Percentiles rank a stretch among this genome's conserved stretches.
Evolutionary conservation across 2,113 vertebrate species (phyloP).

Genomic region (Neofelis nebulosa): DNA sequence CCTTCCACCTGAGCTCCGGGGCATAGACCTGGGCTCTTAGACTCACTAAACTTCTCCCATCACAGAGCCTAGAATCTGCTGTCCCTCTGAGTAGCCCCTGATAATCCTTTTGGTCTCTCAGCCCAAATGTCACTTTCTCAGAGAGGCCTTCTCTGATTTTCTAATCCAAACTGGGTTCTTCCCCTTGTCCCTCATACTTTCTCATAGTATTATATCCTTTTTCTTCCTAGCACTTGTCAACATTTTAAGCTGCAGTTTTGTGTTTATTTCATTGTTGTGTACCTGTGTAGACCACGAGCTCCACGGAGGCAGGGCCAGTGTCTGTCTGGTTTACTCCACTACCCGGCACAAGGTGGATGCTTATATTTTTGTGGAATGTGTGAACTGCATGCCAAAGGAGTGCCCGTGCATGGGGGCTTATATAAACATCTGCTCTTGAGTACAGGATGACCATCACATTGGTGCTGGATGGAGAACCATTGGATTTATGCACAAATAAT

Average conservation of each 20-base stretch:
- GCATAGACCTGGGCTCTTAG: not conserved
- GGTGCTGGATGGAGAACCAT: not conserved
- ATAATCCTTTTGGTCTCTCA: not conserved
- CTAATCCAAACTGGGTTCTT: not conserved
- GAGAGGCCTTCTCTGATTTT: not conserved
- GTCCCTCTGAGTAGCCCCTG: not conserved
- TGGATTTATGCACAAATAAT: not conserved
- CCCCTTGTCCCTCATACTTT: not conserved
- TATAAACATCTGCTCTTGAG: not conserved
- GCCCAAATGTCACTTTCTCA: not conserved
- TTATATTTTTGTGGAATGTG: not conserved
- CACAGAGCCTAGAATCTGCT: not conserved
- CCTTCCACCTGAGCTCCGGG: not conserved
- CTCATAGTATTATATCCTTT: not conserved
- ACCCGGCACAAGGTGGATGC: not conserved
- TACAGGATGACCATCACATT: not conserved
- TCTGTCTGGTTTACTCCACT: not conserved
- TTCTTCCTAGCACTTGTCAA: not conserved
- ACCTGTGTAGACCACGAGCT: not conserved
- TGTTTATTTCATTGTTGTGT: not conserved
- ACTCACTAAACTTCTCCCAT: not conserved
- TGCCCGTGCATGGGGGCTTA: not conserved
- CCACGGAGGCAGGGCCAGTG: too few species aligned
- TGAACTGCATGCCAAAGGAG: not conserved
- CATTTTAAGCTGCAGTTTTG: not conserved